Base-by-base conservation (phyloP, 2,797 vertebrate species). In the Esox lucius region DNA sequence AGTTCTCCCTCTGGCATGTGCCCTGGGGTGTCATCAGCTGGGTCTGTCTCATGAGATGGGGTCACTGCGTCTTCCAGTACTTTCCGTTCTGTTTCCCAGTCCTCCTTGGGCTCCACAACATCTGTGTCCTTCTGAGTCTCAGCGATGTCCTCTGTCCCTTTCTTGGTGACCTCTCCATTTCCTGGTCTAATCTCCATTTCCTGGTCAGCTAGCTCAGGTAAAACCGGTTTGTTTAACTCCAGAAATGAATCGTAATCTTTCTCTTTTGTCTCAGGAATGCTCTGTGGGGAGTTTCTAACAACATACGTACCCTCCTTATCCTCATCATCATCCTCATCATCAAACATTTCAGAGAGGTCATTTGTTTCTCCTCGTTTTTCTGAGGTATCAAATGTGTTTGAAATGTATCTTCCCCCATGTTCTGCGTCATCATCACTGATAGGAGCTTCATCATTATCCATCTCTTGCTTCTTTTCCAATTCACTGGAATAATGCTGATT, bases 1-100 rank as follows among this genome's bases (percentile, higher is more conserved):
- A 78, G 81, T 61, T 67, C 73, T 73, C 28, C 84, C 28, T 48
- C 73, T 75, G 79, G 79, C 24, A 17, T 70, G 16, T 82, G 49
- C 46, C 84, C 85, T 61, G 78, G 82, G n/a, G 61, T 66, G 62
- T 78, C 75, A 56, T 72, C 67, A 28, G 74, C 75, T 31, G 17
- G 46, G 16, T 86, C 80, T 73, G 73, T 56, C 69, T 51, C 68
- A 5, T 68, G 83, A 74, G 53, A 48, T 26, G 39, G 67, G 65
- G 62, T 78, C 70, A 75, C 31, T 73, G 42, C 78, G 48, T 80
- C 83, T 51, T 84, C 77, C 59, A 73, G 72, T n/a, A 61, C 53
- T 62, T 85, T 73, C 62, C 69, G 76, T 62, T 83, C 71, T 66
- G 6, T 71, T 26, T 64, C 26, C 33, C 1, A 74, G 68, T 79